A percentile compares a stretch with the other conserved stretches of the same genome.
Evolutionary conservation across 2,113 vertebrate genomes (phyloP).

Genomic region (Bambusicola thoracicus): DNA sequence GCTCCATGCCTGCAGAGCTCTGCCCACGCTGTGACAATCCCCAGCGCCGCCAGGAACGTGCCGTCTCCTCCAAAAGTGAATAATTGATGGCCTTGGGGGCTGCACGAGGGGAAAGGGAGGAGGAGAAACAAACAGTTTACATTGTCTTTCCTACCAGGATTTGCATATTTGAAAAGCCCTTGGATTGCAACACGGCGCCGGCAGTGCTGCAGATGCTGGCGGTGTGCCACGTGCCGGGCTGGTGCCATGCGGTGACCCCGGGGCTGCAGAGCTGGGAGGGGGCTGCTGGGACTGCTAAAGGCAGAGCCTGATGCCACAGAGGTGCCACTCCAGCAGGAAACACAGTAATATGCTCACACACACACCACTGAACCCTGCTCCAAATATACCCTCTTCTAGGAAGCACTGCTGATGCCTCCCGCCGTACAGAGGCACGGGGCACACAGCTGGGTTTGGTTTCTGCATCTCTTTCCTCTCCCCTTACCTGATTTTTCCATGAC

Average conservation of each 20-base stretch:
- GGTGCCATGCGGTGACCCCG: neutral
- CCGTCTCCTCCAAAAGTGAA: slow-evolving; percentile 28
- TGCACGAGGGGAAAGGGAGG: neutral
- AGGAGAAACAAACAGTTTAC: slow-evolving; percentile 58
- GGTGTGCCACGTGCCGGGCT: neutral
- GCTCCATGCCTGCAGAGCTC: neutral
- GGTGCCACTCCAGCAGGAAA: neutral
- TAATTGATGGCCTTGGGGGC: slow-evolving; percentile 55
- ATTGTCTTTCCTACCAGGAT: slow-evolving; percentile 41
- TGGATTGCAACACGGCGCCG: neutral
- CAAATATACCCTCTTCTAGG: neutral
- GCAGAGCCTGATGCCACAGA: neutral
- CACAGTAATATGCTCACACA: neutral
- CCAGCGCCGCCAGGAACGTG: neutral
- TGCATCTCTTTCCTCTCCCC: neutral
- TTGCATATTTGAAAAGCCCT: slow-evolving; percentile 41
- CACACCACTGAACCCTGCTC: neutral
- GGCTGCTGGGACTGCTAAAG: neutral
- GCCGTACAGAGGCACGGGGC: neutral
- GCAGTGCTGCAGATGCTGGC: neutral
- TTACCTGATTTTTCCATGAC: neutral
- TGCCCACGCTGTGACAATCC: neutral
- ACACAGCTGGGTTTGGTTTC: neutral
- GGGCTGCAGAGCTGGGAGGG: neutral
- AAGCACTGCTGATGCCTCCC: neutral